These are phyloP conservation scores for Hemitrygon akajei DNA, from an alignment of 2,797 vertebrate species.

Conservation along the genomic window DNA sequence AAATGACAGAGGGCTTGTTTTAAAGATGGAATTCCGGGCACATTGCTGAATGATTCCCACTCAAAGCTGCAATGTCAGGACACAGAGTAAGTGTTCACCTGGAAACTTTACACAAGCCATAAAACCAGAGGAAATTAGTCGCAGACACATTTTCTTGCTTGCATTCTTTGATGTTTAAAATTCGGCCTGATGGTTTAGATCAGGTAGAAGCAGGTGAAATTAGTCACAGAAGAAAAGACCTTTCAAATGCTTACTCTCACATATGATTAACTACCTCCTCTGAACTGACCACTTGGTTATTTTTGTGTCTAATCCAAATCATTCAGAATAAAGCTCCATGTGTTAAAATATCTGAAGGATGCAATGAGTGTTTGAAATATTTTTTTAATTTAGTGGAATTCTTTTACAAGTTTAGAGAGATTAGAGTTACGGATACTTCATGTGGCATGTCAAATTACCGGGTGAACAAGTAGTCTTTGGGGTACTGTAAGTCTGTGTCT, in stretches of 20 bases:
- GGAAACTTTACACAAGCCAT: conserved; percentile 4
- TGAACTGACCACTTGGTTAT: background rate
- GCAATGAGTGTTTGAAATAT: background rate
- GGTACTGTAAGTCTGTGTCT: too few relatives aligned
- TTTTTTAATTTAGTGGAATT: background rate
- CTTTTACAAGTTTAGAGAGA: background rate
- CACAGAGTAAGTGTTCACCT: conserved; percentile 5
- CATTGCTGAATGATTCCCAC: background rate
- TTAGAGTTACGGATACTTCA: background rate
- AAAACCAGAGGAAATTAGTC: conserved; percentile 9
- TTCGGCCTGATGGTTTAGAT: conserved; percentile 11
- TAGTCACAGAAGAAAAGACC: background rate
- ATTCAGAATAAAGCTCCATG: background rate
- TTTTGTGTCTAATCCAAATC: background rate
- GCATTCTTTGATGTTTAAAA: conserved; percentile 19
- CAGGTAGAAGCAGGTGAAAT: conserved; percentile 32
- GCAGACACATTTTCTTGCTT: background rate
- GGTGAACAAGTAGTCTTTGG: too few relatives aligned
- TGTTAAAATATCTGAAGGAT: background rate
- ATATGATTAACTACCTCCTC: background rate
- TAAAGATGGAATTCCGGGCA: conserved; percentile 36
- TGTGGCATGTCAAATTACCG: background rate
- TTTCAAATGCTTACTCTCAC: background rate
- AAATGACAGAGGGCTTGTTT: conserved; percentile 41
- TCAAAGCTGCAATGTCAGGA: conserved; percentile 14